phyloP scores from a whole-genome alignment of 2,888 invertebrate species.

The Pseudococcus viburni region DNA sequence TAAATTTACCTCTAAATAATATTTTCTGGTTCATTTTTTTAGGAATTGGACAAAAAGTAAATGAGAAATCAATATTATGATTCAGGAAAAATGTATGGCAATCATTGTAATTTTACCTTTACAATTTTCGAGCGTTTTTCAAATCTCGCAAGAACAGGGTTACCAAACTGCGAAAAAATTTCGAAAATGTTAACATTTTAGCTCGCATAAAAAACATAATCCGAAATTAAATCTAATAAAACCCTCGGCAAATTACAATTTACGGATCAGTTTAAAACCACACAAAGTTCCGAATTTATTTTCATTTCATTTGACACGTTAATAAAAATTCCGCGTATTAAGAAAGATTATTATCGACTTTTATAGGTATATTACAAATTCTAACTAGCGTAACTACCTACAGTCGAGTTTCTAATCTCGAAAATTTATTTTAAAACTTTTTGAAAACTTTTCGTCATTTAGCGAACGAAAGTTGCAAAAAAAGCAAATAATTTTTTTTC shows the following conservation, averaged over 20 bases:
- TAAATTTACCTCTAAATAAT: too few species aligned
- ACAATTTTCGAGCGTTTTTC: too few species aligned
- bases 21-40: too few species aligned
- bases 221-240: neutral
- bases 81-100: too few species aligned
- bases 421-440: conserved; percentile 23
- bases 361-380: conserved; percentile 1
- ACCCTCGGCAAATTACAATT: neutral
- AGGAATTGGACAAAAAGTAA: too few species aligned
- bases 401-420: neutral
- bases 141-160: too few species aligned
- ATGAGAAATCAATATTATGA: too few species aligned
- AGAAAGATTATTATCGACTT: conserved; percentile 11
- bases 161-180: neutral
- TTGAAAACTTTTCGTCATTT: neutral
- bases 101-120: too few species aligned
- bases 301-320: conserved; percentile 17
- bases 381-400: neutral
- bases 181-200: neutral
- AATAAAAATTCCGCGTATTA: neutral
- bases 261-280: neutral
- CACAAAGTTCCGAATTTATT: neutral
- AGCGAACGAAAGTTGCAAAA: conserved; percentile 1
- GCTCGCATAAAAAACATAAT: neutral
- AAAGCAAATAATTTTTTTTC: neutral